Conservation (phyloP, 2,888 invertebrate species). For the Pyrrhia umbra region DNA sequence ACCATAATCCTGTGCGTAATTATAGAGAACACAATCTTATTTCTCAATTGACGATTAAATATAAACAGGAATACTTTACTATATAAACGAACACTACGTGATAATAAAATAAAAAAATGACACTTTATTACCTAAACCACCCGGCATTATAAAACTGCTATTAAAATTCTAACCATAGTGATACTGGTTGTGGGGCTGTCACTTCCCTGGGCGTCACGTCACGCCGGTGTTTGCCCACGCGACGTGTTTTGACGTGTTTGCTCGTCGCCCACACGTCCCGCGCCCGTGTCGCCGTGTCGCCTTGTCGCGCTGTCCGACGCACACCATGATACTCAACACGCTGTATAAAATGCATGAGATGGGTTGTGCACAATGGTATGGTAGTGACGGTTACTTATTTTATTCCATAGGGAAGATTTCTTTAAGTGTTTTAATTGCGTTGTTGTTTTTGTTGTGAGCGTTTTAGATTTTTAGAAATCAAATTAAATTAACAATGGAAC, state of each 20-base stretch:
- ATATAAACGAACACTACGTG: no score
- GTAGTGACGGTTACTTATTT: background rate
- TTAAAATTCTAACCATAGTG: background rate
- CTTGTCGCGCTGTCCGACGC: conserved; percentile 42
- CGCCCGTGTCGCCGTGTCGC: conserved; percentile 33
- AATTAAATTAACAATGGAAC: background rate
- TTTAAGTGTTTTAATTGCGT: background rate
- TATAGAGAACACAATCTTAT: background rate
- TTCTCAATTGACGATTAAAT: no score
- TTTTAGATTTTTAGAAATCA: background rate
- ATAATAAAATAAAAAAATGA: no score
- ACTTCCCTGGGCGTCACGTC: conserved; percentile 38
- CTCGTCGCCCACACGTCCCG: conserved; percentile 44
- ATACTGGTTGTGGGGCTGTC: background rate
- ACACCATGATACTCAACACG: conserved; percentile 20
- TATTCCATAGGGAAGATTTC: background rate
- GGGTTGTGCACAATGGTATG: background rate
- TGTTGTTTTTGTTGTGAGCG: background rate
- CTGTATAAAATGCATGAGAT: conserved; percentile 26
- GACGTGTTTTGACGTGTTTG: conserved; percentile 62
- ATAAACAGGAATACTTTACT: no score
- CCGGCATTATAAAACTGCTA: background rate
- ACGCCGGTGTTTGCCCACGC: conserved; percentile 39
- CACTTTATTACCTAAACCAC: no score
- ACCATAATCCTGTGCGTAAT: no score